Conservation (phyloP, 1,140 invertebrate genomes). For the Metopolophium dirhodum region DNA sequence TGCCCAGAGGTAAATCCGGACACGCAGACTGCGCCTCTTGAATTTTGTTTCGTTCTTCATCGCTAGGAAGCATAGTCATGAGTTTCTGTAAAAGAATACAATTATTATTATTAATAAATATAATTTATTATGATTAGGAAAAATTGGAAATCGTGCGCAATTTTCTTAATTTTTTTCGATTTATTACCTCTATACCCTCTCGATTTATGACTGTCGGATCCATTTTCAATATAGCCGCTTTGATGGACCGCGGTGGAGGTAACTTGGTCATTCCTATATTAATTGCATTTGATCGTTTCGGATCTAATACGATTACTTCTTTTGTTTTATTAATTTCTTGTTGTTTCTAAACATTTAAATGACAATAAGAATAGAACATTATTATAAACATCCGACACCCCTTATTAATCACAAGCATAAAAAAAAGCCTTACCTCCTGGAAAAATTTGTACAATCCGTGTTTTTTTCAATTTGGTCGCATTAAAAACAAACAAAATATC, state of each 20-base stretch:
- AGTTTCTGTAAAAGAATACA: conserved; percentile 75
- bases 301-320: conserved; percentile 94
- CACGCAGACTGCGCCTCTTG: conserved; percentile 93
- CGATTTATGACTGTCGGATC: conserved; percentile 97
- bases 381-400: conserved; percentile 53
- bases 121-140: neutral
- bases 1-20: conserved; percentile 94
- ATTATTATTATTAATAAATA: neutral
- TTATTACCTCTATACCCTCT: conserved; percentile 89
- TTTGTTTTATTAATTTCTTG: conserved; percentile 93
- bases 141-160: neutral
- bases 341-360: conserved; percentile 75
- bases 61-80: conserved; percentile 94
- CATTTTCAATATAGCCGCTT: conserved; percentile 99
- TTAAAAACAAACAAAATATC: conserved; percentile 57
- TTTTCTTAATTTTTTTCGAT: neutral
- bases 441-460: conserved; percentile 45
- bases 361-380: conserved; percentile 59
- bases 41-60: conserved; percentile 96
- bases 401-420: conserved; percentile 40
- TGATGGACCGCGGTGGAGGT: conserved; percentile 95
- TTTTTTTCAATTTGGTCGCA: conserved; percentile 50
- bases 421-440: conserved; percentile 51
- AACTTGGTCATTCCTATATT: conserved; percentile 99
- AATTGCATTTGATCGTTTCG: conserved; percentile 98